phyloP scores from a whole-genome alignment of 2,113 vertebrate genomes.

The Halcyon senegalensis region DNA sequence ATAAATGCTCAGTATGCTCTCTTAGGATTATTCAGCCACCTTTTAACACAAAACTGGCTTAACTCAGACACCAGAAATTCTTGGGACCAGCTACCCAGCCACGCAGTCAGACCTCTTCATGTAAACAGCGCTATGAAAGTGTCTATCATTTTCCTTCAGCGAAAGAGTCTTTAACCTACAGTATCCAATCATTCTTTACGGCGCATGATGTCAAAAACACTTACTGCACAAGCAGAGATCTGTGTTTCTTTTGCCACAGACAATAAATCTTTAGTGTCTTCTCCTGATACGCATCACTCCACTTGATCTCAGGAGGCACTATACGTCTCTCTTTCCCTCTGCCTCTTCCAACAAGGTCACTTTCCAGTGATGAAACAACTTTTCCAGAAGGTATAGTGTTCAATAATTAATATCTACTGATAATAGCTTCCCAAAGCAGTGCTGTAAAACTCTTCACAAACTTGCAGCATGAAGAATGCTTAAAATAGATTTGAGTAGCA shows the following conservation, averaged over 20 bases:
- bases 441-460: slow-evolving; percentile 22
- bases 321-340: slow-evolving; percentile 58
- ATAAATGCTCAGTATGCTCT: background rate
- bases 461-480: background rate
- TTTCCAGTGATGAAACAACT: slow-evolving; percentile 67
- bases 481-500: background rate
- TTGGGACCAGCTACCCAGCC: background rate
- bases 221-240: slow-evolving; percentile 75
- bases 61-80: background rate
- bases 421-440: slow-evolving; percentile 27
- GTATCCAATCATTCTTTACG: slow-evolving; percentile 61
- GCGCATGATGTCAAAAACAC: slow-evolving; percentile 77
- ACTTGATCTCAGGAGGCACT: slow-evolving; percentile 75
- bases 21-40: background rate
- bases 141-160: slow-evolving; percentile 17
- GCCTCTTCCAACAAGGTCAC: slow-evolving; percentile 79
- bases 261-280: slow-evolving; percentile 85
- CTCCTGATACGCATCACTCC: slow-evolving; percentile 78
- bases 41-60: background rate
- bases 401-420: slow-evolving; percentile 57
- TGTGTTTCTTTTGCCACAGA: slow-evolving; percentile 85
- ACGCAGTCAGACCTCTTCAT: background rate
- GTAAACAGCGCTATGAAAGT: background rate
- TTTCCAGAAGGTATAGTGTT: slow-evolving; percentile 42
- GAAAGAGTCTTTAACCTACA: slow-evolving; percentile 56